Percentiles rank a stretch among this genome's conserved stretches.
Conservation (phyloP, 2,797 vertebrate genomes). For the Xyrichtys novacula region DNA sequence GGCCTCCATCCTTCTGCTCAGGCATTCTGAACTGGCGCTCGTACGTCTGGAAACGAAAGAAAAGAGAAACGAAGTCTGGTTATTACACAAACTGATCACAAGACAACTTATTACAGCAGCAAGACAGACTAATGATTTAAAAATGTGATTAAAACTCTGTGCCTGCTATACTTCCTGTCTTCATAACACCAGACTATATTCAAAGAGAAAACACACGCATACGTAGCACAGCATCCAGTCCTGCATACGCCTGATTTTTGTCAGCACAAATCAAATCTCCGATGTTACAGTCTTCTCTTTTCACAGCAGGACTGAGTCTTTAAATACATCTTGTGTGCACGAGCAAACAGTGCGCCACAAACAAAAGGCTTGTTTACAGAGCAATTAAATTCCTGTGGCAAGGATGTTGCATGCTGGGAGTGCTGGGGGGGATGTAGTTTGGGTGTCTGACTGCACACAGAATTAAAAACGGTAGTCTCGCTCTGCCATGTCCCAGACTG, state of each 20-base stretch:
- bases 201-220: conserved; percentile 14
- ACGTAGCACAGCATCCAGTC: conserved; percentile 21
- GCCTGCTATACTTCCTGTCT: conserved; percentile 50
- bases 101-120: conserved; percentile 44
- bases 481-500: conserved; percentile 35
- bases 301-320: conserved; percentile 61
- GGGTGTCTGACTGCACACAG: conserved; percentile 58
- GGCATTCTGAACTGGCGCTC: conserved; percentile 91
- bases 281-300: conserved; percentile 58
- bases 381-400: conserved; percentile 83
- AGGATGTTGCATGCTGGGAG: conserved; percentile 80
- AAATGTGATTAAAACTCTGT: conserved; percentile 49
- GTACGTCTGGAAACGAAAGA: conserved; percentile 87
- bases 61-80: conserved; percentile 61
- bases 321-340: conserved; percentile 72
- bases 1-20: conserved; percentile 90
- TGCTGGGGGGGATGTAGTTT: conserved; percentile 57
- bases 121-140: conserved; percentile 48
- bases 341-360: conserved; percentile 74
- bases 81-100: conserved; percentile 60
- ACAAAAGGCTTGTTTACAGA: conserved; percentile 82
- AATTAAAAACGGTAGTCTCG: conserved; percentile 53
- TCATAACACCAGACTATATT: conserved; percentile 34
- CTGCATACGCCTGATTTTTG: conserved; percentile 41
- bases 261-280: conserved; percentile 55